A percentile compares a stretch with the other conserved stretches of the same genome.
phyloP scores from a whole-genome alignment of 2,888 invertebrate genomes.

The Drosophila histrio region DNA sequence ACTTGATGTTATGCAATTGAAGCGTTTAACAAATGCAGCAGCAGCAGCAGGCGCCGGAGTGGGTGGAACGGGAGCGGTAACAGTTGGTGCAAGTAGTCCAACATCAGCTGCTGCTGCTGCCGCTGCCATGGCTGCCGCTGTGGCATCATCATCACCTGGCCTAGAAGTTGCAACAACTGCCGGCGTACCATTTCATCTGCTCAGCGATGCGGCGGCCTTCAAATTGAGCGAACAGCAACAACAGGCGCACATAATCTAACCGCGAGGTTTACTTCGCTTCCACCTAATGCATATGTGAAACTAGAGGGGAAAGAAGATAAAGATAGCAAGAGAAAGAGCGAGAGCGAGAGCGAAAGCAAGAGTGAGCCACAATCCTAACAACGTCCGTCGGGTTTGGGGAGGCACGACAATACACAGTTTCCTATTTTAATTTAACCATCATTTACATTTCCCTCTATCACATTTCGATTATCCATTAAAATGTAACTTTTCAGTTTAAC shows the following conservation, averaged over 20 bases:
- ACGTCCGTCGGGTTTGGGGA: too few species aligned
- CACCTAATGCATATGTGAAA: conserved; percentile 17
- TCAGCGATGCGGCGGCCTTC: conserved; percentile 72
- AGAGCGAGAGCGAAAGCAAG: neutral
- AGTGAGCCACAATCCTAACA: neutral
- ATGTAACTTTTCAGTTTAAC: too few species aligned
- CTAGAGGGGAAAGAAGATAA: neutral
- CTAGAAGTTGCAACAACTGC: conserved; percentile 62
- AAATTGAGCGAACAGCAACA: conserved; percentile 68
- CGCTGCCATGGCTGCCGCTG: conserved; percentile 7
- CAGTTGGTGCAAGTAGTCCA: neutral
- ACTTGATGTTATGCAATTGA: conserved; percentile 44
- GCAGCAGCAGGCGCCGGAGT: neutral
- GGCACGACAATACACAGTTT: neutral
- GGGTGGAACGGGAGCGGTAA: neutral
- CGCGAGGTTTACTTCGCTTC: conserved; percentile 21
- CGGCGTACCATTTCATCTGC: conserved; percentile 66
- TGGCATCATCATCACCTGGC: conserved; percentile 15
- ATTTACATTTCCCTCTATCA: too few species aligned
- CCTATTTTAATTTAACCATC: too few species aligned
- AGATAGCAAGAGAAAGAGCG: neutral
- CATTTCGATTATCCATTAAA: too few species aligned
- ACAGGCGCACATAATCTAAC: conserved; percentile 74
- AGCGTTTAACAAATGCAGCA: conserved; percentile 37
- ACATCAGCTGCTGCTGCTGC: conserved; percentile 1